Base-by-base conservation (phyloP, 1,140 invertebrate genomes). In the Apocrypta bakeri region DNA sequence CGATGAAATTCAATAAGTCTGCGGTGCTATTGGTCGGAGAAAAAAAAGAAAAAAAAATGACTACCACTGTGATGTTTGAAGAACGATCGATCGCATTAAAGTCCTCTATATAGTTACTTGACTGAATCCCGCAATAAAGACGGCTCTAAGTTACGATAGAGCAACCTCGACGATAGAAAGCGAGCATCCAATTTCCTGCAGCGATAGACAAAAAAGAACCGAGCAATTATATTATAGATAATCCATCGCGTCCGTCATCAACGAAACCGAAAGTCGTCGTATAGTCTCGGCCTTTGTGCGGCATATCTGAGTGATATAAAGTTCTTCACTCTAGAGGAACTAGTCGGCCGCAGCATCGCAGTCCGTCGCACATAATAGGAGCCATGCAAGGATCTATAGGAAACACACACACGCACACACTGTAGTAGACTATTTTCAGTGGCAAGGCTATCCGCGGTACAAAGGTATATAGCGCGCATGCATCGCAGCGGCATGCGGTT, bases 401-500 rank as follows among this genome's bases (percentile, higher is more conserved):
- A 40, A 11, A 42, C 11, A 42, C 11, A 42, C 40, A 42, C 40
- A 42, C 63, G 79, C 68, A 81, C 37, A 80, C 72, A 81, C 12
- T 3, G 56, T n/a, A n/a, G n/a, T 37, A 12, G 1, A 12, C 48
- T 27, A 14, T 81, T 81, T 81, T 81, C 79, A 81, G 79, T 81
- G 79, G 79, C 79, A 81, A 81, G 79, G 79, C 61, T 56, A n/a
- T n/a, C n/a, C n/a, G 42, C 42, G 21, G 40, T 42, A n/a, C 40
- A 42, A 0, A 3, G 42, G 63, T 64, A 64, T 75, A 71, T 71
- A 76, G 61, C 64, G 64, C 64, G 81, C 81, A 72, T 77, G 73
- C 74, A 71, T 77, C 81, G 79, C 1, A 12, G 71, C 3, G 17
- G 12, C 68, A 4, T 14, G 37, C 37, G 56, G 40, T 68, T 75